Evolutionary conservation across 2,113 vertebrate genomes (phyloP).

Genomic region (Epinephelus lanceolatus): DNA sequence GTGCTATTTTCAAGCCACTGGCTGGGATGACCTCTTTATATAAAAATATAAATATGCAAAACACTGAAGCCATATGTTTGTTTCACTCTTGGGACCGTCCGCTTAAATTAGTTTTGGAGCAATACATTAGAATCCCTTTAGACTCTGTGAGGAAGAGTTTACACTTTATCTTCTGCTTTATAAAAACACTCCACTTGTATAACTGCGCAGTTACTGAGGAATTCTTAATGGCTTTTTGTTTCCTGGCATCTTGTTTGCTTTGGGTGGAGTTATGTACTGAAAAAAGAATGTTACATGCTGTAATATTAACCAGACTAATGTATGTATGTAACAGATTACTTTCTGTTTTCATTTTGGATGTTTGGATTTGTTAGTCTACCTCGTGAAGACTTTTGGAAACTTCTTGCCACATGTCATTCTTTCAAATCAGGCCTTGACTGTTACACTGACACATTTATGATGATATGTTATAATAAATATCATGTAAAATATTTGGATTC

Average conservation of each 20-base stretch:
- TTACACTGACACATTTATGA: constrained; percentile 32
- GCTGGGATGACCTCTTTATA: constrained; percentile 56
- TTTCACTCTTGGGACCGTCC: constrained; percentile 23
- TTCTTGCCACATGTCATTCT: background rate
- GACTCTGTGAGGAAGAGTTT: constrained; percentile 10
- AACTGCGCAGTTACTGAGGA: background rate
- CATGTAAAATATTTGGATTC: background rate
- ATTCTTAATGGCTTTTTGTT: background rate
- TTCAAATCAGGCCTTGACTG: constrained; percentile 36
- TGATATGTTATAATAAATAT: constrained; percentile 50
- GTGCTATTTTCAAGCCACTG: constrained; percentile 49
- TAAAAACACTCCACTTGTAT: background rate
- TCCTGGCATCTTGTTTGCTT: constrained; percentile 32
- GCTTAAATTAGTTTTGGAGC: constrained; percentile 33
- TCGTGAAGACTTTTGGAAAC: constrained; percentile 26
- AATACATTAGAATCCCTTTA: constrained; percentile 23
- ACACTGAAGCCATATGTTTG: constrained; percentile 65
- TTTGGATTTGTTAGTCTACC: constrained; percentile 40
- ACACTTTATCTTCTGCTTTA: background rate
- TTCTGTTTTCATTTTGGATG: background rate
- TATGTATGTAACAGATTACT: background rate
- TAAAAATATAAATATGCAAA: constrained; percentile 54
- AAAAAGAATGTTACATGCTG: constrained; percentile 22
- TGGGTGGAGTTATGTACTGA: constrained; percentile 1
- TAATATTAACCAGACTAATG: constrained; percentile 30